A percentile compares a stretch with the other conserved stretches of the same genome.
These are phyloP conservation scores for Dynastes tityus DNA, from an alignment of 2,888 invertebrate genomes.

Conservation along the genomic window DNA sequence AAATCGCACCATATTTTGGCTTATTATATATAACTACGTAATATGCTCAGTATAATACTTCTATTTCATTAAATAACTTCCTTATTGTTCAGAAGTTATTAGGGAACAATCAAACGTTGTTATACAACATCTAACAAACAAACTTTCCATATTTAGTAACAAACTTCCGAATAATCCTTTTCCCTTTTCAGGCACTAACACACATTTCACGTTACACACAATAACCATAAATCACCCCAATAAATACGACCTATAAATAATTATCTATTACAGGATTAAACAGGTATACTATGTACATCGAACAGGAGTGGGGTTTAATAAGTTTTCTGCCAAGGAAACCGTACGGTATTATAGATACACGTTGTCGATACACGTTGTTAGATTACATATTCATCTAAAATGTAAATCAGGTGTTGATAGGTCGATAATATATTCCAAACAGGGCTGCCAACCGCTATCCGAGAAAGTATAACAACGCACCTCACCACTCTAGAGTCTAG, in stretches of 20 bases:
- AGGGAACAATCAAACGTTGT: no score
- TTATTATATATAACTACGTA: no score
- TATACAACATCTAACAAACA: no score
- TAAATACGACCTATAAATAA: slow-evolving; percentile 8
- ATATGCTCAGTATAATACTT: no score
- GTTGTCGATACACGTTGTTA: slow-evolving; percentile 16
- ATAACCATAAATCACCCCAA: slow-evolving; percentile 3
- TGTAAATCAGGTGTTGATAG: slow-evolving; percentile 41
- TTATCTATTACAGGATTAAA: neutral
- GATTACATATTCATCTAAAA: slow-evolving; percentile 39
- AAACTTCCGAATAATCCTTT: no score
- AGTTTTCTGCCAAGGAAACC: slow-evolving; percentile 2
- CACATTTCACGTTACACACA: neutral
- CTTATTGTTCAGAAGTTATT: no score
- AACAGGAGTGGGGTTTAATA: neutral
- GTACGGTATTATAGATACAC: neutral
- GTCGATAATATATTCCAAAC: slow-evolving; percentile 34
- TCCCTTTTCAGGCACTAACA: neutral
- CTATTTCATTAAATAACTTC: no score
- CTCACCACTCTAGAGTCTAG: neutral
- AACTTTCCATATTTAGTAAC: no score
- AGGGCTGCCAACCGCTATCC: neutral
- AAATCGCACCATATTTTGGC: no score
- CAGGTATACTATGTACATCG: neutral
- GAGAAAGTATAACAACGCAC: neutral